Base-by-base conservation (phyloP, 92 coral and sea anemone genomes). In the Isaurus tuberculatus region DNA sequence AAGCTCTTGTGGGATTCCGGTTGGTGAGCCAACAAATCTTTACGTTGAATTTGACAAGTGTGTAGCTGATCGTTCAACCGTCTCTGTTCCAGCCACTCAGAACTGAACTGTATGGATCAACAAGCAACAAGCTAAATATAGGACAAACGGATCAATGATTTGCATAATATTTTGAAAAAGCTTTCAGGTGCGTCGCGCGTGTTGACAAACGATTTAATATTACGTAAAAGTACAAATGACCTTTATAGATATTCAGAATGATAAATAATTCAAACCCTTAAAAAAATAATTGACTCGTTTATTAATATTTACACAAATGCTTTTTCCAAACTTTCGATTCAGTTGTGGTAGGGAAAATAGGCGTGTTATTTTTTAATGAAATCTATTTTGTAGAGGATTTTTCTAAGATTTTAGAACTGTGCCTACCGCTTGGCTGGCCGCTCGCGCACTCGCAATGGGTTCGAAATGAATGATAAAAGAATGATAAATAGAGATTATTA, bases 61-160 rank as follows among this genome's bases (percentile, higher is more conserved):
- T 9, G n/a, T 27, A 31, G 20, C 34, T 57, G 25, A 31, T 14
- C 6, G 36, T 40, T 77, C 22, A 19, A 1, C 53, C 65, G 70
- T 61, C 32, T 5, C 63, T 19, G 25, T 5, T 58, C 6, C 23
- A 25, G 34, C 53, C 69, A 57, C 81, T 57, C 26, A 8, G 33
- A 36, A 8, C 2, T 75, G 48, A 36, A 26, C 49, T n/a, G n/a
- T n/a, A n/a, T 55, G 36, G 82, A 70, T 77, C 70, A 77, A 77
- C 70, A 16, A 58, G 53, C 33, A n/a, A 9, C 37, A 36, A 34
- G 58, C 70, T 58, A 27, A 26, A 22, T 26, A 28, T 55, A 55
- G 27, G 69, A 58, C 34, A 77, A 77, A 58, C 60, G 82, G 70
- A 28, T 77, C 82, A 77, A 77, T 32, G 82, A 77, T 77, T 77